Percentiles rank a stretch among this genome's conserved stretches.
These are phyloP conservation scores for Megalopta genalis DNA, from an alignment of 1,140 invertebrate genomes.

Conservation along the genomic window DNA sequence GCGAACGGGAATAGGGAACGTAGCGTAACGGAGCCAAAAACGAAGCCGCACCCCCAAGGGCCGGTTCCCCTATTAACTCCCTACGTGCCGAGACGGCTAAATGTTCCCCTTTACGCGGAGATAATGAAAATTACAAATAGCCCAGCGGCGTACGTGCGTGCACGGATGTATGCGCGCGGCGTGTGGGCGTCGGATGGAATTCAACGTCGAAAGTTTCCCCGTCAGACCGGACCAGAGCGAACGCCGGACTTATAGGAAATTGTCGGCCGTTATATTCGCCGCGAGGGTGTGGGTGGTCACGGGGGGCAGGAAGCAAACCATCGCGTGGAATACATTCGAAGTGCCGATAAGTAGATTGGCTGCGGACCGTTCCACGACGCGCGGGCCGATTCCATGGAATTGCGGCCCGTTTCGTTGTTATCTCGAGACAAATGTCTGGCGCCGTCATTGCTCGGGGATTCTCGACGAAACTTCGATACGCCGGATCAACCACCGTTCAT, in stretches of 20 bases:
- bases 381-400: slow-evolving; percentile 22
- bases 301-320: slow-evolving; percentile 34
- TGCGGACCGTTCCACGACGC: background rate
- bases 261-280: slow-evolving; percentile 48
- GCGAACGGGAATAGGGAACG: slow-evolving; percentile 2
- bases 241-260: slow-evolving; percentile 57
- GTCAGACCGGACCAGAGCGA: slow-evolving; percentile 11
- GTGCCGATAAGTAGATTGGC: slow-evolving; percentile 52
- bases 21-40: slow-evolving; percentile 46
- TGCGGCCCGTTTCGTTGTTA: slow-evolving; percentile 11
- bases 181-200: background rate
- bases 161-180: slow-evolving; percentile 18
- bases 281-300: background rate
- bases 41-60: slow-evolving; percentile 53
- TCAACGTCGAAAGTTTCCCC: slow-evolving; percentile 47
- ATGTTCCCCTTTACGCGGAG: slow-evolving; percentile 76
- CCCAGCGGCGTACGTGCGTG: slow-evolving; percentile 70
- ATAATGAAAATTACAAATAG: slow-evolving; percentile 81
- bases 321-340: slow-evolving; percentile 54
- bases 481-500: background rate
- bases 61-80: slow-evolving; percentile 76
- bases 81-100: slow-evolving; percentile 78
- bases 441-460: no score
- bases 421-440: slow-evolving; percentile 20
- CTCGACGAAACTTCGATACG: background rate